These are phyloP conservation scores for Pelvicachromis taeniatus DNA, from an alignment of 2,113 vertebrate species.

Conservation along the genomic window DNA sequence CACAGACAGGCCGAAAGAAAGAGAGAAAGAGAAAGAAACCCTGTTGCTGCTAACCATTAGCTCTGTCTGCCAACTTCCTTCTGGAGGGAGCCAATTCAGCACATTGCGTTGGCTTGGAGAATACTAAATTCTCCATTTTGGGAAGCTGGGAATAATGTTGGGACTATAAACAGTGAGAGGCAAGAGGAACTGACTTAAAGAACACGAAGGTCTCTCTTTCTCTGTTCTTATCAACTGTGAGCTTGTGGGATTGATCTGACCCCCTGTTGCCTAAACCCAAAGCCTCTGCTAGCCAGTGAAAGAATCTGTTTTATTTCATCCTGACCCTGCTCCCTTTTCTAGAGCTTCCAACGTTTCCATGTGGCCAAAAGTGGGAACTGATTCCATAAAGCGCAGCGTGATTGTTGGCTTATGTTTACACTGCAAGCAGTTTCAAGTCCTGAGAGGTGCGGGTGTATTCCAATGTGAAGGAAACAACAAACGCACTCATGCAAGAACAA, in stretches of 20 bases:
- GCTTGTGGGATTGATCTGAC: neutral
- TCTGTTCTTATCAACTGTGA: neutral
- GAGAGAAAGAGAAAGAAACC: constrained; percentile 18
- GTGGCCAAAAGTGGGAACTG: neutral
- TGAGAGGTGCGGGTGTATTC: neutral
- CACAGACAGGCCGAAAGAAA: constrained; percentile 34
- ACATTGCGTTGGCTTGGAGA: constrained; percentile 5
- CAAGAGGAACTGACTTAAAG: neutral
- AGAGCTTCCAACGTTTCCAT: neutral
- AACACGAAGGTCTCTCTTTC: neutral
- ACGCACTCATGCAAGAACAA: neutral
- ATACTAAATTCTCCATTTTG: constrained; percentile 29
- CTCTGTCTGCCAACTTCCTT: constrained; percentile 38
- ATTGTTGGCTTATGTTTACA: neutral
- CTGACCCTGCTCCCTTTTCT: neutral
- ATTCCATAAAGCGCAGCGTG: constrained; percentile 1
- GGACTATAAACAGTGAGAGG: neutral
- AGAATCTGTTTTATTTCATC: neutral
- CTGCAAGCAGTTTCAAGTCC: neutral
- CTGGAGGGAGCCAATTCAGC: constrained; percentile 61
- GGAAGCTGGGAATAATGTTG: neutral
- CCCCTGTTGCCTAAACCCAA: neutral
- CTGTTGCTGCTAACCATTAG: constrained; percentile 56
- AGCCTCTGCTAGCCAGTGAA: neutral
- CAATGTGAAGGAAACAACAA: neutral